These are phyloP conservation scores for Harpalus rufipes DNA, from an alignment of 2,888 invertebrate genomes.

Conservation along the genomic window DNA sequence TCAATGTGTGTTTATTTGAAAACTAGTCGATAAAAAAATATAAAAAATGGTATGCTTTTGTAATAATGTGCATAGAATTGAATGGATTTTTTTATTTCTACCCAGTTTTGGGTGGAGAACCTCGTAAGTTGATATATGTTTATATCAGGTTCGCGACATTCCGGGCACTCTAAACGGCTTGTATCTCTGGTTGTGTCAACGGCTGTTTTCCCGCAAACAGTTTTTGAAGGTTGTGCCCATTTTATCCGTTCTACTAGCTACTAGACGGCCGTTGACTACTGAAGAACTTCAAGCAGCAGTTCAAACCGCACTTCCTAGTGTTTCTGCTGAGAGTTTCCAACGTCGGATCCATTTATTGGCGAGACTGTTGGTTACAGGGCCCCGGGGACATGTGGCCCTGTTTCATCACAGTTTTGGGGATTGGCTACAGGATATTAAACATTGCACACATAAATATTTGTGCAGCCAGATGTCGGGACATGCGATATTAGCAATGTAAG, in stretches of 20 bases:
- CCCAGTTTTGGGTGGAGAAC: too few species aligned
- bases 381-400: slow-evolving; percentile 83
- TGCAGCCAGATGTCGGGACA: slow-evolving; percentile 94
- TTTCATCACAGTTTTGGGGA: slow-evolving; percentile 97
- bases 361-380: slow-evolving; percentile 80
- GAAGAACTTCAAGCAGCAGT: slow-evolving; percentile 90
- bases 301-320: slow-evolving; percentile 87
- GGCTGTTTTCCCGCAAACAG: slow-evolving; percentile 92
- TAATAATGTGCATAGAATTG: too few species aligned
- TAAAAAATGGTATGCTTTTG: too few species aligned
- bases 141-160: too few species aligned
- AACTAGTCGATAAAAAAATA: too few species aligned
- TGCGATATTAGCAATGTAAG: slow-evolving; percentile 88
- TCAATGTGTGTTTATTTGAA: too few species aligned
- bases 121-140: too few species aligned
- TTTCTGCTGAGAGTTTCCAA: slow-evolving; percentile 89
- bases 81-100: too few species aligned
- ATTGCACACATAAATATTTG: slow-evolving; percentile 96
- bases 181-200: slow-evolving; percentile 96
- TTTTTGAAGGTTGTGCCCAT: slow-evolving; percentile 92
- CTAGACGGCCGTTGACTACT: slow-evolving; percentile 90
- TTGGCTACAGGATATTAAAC: slow-evolving; percentile 98
- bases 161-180: slow-evolving; percentile 94
- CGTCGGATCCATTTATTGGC: slow-evolving; percentile 87
- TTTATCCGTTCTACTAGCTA: slow-evolving; percentile 92